Evolutionary conservation across 2,113 vertebrate species (phyloP), one percentile per base, ranked within the genome.

Genomic region (Stomatorhinus ivindoensis): DNA sequence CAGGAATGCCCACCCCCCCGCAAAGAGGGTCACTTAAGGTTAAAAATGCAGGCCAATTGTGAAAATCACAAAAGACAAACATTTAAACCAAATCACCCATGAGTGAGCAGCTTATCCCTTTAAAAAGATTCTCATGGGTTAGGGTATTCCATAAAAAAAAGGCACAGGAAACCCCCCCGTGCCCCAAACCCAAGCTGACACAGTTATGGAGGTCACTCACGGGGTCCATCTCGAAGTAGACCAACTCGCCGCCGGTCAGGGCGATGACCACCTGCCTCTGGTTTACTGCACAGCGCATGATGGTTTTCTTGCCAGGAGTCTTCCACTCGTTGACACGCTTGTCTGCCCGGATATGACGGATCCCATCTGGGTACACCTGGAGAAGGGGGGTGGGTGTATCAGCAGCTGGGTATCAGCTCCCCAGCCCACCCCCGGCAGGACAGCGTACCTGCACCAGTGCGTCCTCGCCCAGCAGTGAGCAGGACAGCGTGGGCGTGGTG

Each of bases 311-410:
- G 2, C 98, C 98, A 0, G 98, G 98, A 0, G 98, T 99, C 91
- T 99, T 99, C 98, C 98, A 99, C 90, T 99, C 98, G 1, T 99
- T 99, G 55, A 99, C 98, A 95, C 98, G 97, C 92, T 99, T 99
- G 93, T 99, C 98, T 44, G 98, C 98, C 88, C 98, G 95, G 90
- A 99, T 99, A 90, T 99, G 98, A 2, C 98, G 95, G 92, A 99
- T 99, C 0, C 98, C 98, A 53, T 99, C 98, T 15, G 98, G 98
- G 93, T 99, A 99, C 13, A 99, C 98, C 98, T 99, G 91, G 10
- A 4, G 51, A 86, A 1, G 31, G 24, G 8, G 15, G 82, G 15
- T 21, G 86, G 21, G 31, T 1, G 8, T 8, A 10, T 69, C 13
- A 85, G 39, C 8, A 48, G 2, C 39, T 39, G 2, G 21, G 19